Evolutionary conservation across 2,888 invertebrate species (phyloP), one percentile per base, ranked within the genome.

Genomic region (Limnephilus rhombicus): DNA sequence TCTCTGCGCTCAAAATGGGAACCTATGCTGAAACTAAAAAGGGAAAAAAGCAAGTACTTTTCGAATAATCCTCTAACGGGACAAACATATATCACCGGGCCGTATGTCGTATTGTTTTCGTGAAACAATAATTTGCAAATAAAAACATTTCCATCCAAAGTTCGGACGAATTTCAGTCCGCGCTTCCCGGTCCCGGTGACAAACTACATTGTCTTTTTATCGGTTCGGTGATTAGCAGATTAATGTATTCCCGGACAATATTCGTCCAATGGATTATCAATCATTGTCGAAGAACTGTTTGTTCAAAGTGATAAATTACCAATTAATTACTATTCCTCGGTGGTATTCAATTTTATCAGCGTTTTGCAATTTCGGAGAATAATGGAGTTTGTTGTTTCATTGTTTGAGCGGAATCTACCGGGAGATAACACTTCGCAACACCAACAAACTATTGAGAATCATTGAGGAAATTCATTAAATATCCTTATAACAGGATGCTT

Each of bases 121-220:
- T 68, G 68, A 68, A 68, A 68, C 68, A 68, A 68, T 68, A 68
- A 68, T n/a, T 68, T 68, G 68, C 68, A 68, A 68, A 68, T 68
- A 68, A 68, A 68, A 68, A 9, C 24, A 68, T 68, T 68, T 68
- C 68, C 68, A 68, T 24, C 24, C 68, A 68, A n/a, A 68, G 24
- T 68, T n/a, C 68, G 24, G 24, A n/a, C 68, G 24, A 68, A 68
- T 68, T 68, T 68, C 68, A 68, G 68, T 68, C 24, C 9, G 24
- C 68, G 68, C 68, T 68, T n/a, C 68, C 18, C 53, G 68, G 68
- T n/a, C 68, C 18, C 53, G 68, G 68, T 68, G 68, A 68, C 68
- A 68, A 68, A 68, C 68, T 68, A 68, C 68, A 68, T 68, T 68
- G 68, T 24, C 68, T 68, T 68, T 68, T 9, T 68, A 68, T 68